phyloP scores from a whole-genome alignment of 2,797 vertebrate species.

The Potorous gilbertii region DNA sequence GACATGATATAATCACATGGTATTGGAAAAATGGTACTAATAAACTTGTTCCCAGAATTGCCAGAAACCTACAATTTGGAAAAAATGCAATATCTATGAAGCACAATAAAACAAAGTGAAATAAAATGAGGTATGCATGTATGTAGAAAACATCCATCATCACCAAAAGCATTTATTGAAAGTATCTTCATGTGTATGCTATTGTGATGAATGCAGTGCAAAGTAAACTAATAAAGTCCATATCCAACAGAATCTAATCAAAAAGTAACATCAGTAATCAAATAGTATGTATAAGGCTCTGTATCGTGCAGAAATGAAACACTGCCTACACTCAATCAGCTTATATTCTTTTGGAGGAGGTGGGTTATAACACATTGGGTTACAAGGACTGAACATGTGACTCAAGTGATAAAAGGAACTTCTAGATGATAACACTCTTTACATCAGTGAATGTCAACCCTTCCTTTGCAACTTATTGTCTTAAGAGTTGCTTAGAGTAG shows the following conservation, averaged over 20 bases:
- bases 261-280: not conserved
- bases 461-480: not conserved
- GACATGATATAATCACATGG: not conserved
- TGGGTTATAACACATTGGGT: not conserved
- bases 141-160: not conserved
- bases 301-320: not conserved
- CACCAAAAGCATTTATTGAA: not conserved
- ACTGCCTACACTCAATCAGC: not conserved
- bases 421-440: not conserved
- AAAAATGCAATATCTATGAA: not conserved
- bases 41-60: not conserved
- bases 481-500: not conserved
- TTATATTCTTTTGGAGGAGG: not conserved
- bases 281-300: not conserved
- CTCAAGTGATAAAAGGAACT: not conserved
- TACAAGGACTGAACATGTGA: not conserved
- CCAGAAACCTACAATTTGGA: not conserved
- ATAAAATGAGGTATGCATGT: not conserved
- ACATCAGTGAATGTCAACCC: not conserved
- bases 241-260: not conserved
- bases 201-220: not conserved
- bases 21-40: not conserved
- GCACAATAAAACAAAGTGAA: not conserved
- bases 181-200: not conserved
- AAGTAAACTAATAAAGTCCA: not conserved